Base-by-base conservation (phyloP, 2,888 invertebrate genomes). In the Copidosoma aretas region DNA sequence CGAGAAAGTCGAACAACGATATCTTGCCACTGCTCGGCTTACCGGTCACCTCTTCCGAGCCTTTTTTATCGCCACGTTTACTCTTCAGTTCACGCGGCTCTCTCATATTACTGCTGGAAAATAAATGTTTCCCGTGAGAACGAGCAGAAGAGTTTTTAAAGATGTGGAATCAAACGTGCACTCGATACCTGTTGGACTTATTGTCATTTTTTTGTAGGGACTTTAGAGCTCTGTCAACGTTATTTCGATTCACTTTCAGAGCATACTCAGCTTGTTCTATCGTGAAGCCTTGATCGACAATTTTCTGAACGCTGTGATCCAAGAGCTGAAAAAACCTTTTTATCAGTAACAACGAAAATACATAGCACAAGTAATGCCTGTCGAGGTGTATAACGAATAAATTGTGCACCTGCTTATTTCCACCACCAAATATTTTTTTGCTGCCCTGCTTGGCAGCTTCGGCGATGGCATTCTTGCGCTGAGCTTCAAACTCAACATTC, bases 391-490 rank as follows among this genome's bases (percentile, higher is more conserved):
- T 53, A 19, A 52, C 52, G 19, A 63, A 53, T 53, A 49, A 52
- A 24, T 49, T 51, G 52, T 49, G 22, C 53, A 24, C 82, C 75
- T 84, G 85, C 72, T 86, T 87, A 56, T 83, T 85, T 71, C 87
- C 86, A 46, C 87, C 87, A 17, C 87, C 87, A 76, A 87, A 88
- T 19, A 86, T 81, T 79, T 87, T 87, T 73, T 84, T 86, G 49
- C 86, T 85, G 25, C 87, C 87, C 68, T 87, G 87, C 77, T 91
- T 91, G 57, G 92, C 89, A 46, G 94, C 95, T 81, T 94, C 94
- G 17, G 94, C 94, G 77, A 97, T 95, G 0, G 94, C 94, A 73
- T 93, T 95, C 80, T 92, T 92, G 69, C 96, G 87, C 82, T 94
- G 94, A n/a, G 91, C 89, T 80, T 95, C 94, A 85, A 97, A 97